Percentiles rank a stretch among this genome's conserved stretches.
These are phyloP conservation scores for Botrylloides violaceus DNA, from an alignment of 23 tunicate species.

Conservation along the genomic window DNA sequence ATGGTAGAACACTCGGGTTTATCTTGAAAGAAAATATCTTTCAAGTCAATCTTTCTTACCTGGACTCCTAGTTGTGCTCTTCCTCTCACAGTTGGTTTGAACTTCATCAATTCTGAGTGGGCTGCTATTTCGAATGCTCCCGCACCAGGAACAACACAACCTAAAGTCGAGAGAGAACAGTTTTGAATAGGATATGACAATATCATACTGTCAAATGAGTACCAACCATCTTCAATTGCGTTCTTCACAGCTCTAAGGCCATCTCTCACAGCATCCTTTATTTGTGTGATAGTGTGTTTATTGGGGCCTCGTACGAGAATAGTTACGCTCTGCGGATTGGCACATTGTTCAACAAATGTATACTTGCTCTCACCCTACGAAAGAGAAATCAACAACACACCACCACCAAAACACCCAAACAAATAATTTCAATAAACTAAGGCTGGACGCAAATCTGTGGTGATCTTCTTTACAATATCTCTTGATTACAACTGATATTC, in stretches of 20 bases:
- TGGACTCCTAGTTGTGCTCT: conserved; percentile 88
- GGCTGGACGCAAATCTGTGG: neutral
- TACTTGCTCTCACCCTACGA: conserved; percentile 85
- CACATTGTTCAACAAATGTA: conserved; percentile 94
- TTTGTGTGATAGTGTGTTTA: conserved; percentile 96
- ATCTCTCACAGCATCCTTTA: conserved; percentile 97
- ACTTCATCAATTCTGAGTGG: conserved; percentile 79
- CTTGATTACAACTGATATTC: too few species aligned
- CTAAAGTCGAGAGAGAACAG: conserved; percentile 25
- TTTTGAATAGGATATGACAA: neutral
- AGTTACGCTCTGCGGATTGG: conserved; percentile 91
- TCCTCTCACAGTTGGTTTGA: conserved; percentile 81
- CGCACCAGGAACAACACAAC: conserved; percentile 88
- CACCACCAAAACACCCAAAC: neutral
- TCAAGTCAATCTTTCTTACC: too few species aligned
- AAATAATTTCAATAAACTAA: neutral
- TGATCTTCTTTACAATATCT: too few species aligned
- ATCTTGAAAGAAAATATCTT: too few species aligned
- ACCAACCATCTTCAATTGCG: conserved; percentile 80
- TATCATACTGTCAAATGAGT: neutral
- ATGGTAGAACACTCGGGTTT: too few species aligned
- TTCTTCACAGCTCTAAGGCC: conserved; percentile 98
- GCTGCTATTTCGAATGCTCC: conserved; percentile 96
- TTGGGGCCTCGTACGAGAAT: conserved; percentile 92
- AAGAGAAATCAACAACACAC: too few species aligned